Evolutionary conservation across 2,888 invertebrate species (phyloP), one percentile per base, ranked within the genome.

Genomic region (Bruchidius siliquastri): DNA sequence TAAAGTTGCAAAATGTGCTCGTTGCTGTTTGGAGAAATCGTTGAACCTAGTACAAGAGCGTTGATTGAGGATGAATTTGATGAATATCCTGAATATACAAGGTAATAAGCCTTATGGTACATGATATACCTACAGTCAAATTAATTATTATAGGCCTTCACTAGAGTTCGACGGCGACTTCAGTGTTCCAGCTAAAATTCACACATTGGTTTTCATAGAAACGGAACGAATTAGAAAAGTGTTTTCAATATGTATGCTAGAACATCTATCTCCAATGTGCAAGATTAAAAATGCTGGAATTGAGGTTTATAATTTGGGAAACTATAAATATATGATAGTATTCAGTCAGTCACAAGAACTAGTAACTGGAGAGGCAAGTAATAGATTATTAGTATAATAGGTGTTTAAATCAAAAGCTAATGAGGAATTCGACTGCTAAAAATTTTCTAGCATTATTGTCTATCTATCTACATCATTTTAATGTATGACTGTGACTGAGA

Each of bases 21-120:
- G 0, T 30, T 84, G 84, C 74, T 83, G 67, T 86, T 86, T 80
- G 87, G 86, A 32, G 87, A 86, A 82, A 83, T 87, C 77, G 80
- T 85, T 21, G 86, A 86, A 76, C 86, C 86, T 2, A 82, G 82
- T 68, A 85, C 84, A 21, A 81, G 87, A 74, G 85, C 85, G 20
- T 75, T 86, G 70, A 82, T 85, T 72, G 82, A 84, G 67, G 86
- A 86, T 68, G 85, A 86, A 76, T 78, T 78, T 71, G 81, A 79
- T 22, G 84, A 85, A 69, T 81, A 81, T 72, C 81, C 82, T 0
- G 81, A 81, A 76, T 81, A 81, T 76, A 72, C 76, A 71, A 75
- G 77, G 83, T 82, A 81, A 67, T 69, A 72, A 22, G 18, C 18
- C 69, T 68, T n/a, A n/a, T n/a, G n/a, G n/a, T n/a, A n/a, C n/a